Base-by-base conservation (phyloP, 2,797 vertebrate genomes). In the Hydrophis major region DNA sequence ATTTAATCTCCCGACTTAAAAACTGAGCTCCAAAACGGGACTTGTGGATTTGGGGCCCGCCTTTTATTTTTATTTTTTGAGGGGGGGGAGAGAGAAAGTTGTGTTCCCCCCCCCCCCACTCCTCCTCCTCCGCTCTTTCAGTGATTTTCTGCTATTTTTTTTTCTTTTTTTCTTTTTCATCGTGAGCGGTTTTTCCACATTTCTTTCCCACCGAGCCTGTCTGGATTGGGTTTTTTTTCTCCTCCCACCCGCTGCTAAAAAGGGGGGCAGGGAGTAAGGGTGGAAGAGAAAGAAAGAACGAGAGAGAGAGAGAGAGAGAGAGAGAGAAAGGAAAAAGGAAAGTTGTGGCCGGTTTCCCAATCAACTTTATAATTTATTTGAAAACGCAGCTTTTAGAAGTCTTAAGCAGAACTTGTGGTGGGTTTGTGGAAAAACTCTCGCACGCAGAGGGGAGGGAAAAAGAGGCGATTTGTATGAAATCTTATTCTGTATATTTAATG, bases 401-500 rank as follows among this genome's bases (percentile, higher is more conserved):
- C 55, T 89, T 89, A 89, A 74, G 27, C 66, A 83, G 27, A 86
- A 55, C n/a, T 57, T 2, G 47, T 8, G 20, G 32, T 53, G 50
- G 1, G 98, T 98, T 96, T 94, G 93, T 95, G 97, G 59, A 16
- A 61, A 94, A 86, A 93, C 89, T 69, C 89, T 0, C 74, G 89
- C 95, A 93, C 63, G 47, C 95, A 90, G 10, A 86, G 94, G 96
- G 97, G 96, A 97, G 97, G 93, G 22, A 28, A 7, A 20, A 95
- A 94, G 98, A 98, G 98, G 97, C n/a, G 98, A 98, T 99, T 99
- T 99, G 99, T 99, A 99, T 98, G 97, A 98, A 99, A 99, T 98
- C 98, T 98, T 98, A 99, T 98, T 97, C 99, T 99, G 99, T 99
- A 99, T 99, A 99, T 99, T 99, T 99, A 99, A 99, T 99, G 99